Conservation (phyloP, 2,888 invertebrate species). For the Drosophila demipolita region DNA sequence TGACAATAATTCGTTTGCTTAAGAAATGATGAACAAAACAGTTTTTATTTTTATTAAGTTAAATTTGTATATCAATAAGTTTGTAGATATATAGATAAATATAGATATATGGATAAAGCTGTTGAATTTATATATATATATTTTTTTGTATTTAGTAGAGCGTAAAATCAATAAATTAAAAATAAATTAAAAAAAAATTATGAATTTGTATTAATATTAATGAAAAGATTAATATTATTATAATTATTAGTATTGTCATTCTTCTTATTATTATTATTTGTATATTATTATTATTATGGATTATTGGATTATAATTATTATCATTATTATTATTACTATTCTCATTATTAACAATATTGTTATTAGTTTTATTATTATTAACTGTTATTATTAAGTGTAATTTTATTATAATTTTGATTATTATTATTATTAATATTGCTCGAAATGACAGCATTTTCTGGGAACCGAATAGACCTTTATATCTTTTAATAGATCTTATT, state of each 20-base stretch:
- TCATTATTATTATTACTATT: not conserved
- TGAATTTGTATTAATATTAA: not conserved
- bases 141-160: not conserved
- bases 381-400: not conserved
- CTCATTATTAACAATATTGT: no score
- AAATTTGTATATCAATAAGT: not conserved
- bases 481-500: not conserved
- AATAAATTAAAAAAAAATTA: not conserved
- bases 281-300: no score
- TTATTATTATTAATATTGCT: no score
- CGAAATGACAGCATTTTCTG: no score
- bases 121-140: not conserved
- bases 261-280: no score
- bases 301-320: not conserved
- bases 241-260: not conserved
- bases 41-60: not conserved
- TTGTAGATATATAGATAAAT: no score
- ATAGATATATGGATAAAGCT: not conserved
- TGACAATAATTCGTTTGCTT: not conserved
- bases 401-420: no score
- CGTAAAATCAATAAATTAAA: not conserved
- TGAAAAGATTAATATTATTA: not conserved
- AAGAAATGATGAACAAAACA: not conserved
- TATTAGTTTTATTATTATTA: no score
- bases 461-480: no score